phyloP scores from a whole-genome alignment of 2,888 invertebrate species.

The Cremastinae sp. region DNA sequence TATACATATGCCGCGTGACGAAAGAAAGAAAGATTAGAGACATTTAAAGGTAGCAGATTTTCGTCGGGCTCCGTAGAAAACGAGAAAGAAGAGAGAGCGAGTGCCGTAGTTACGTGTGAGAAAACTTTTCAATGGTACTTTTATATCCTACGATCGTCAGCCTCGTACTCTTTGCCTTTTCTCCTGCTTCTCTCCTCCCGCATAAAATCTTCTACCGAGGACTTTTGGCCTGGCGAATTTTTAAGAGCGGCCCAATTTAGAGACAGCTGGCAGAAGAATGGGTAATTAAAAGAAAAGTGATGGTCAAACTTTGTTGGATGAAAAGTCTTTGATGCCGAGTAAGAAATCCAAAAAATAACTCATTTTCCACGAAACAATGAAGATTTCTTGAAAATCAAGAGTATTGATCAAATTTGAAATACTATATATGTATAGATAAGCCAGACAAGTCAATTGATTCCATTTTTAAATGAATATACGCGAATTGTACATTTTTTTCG shows the following conservation, averaged over 20 bases:
- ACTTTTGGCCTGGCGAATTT: slow-evolving; percentile 6
- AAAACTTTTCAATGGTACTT: slow-evolving; percentile 53
- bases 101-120: slow-evolving; percentile 35
- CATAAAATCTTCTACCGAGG: background rate
- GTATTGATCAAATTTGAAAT: too few species aligned
- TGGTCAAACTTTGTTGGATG: background rate
- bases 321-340: too few species aligned
- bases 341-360: too few species aligned
- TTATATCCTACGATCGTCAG: slow-evolving; percentile 45
- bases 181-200: background rate
- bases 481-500: too few species aligned
- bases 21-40: slow-evolving; percentile 36
- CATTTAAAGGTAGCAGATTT: slow-evolving; percentile 51
- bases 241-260: slow-evolving; percentile 9
- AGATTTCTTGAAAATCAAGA: too few species aligned
- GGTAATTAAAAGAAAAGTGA: slow-evolving; percentile 1
- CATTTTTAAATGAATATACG: too few species aligned
- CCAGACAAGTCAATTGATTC: too few species aligned
- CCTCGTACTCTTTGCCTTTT: too few species aligned
- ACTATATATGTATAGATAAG: too few species aligned
- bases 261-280: background rate
- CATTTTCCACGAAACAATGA: too few species aligned
- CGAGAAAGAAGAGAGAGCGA: slow-evolving; percentile 5
- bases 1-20: background rate
- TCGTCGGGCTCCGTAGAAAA: slow-evolving; percentile 23